phyloP scores from a whole-genome alignment of 2,888 invertebrate genomes.

The Coenonympha glycerion region DNA sequence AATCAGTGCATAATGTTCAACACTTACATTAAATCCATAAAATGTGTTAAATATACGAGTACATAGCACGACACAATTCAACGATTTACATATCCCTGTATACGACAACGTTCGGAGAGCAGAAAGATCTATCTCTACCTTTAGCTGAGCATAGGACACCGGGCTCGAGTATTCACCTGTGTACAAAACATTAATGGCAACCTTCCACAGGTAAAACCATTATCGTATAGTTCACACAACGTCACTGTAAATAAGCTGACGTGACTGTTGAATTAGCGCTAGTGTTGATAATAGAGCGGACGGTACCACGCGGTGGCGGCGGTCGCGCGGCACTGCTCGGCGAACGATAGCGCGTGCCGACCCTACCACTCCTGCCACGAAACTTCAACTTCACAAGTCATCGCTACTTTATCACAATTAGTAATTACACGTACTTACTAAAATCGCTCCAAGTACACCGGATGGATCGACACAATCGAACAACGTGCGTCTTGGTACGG shows the following conservation, averaged over 20 bases:
- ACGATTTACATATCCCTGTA: constrained; percentile 32
- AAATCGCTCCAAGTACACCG: constrained; percentile 7
- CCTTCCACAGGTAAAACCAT: constrained; percentile 47
- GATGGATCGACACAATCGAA: constrained; percentile 25
- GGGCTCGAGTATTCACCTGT: constrained; percentile 45
- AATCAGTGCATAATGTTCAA: background rate
- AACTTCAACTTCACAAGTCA: constrained; percentile 38
- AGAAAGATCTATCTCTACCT: constrained; percentile 33
- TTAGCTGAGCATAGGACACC: constrained; percentile 17
- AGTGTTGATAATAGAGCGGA: constrained; percentile 41
- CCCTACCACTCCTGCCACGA: constrained; percentile 63
- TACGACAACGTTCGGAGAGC: constrained; percentile 39
- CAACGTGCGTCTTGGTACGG: constrained; percentile 41
- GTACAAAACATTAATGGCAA: constrained; percentile 43
- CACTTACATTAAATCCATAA: constrained; percentile 25
- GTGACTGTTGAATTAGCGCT: constrained; percentile 51
- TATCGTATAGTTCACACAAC: constrained; percentile 55
- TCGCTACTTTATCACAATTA: constrained; percentile 37
- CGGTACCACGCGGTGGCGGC: constrained; percentile 59
- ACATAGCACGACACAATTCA: constrained; percentile 29
- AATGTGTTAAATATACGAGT: constrained; percentile 26
- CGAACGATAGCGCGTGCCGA: constrained; percentile 71
- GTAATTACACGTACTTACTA: no score
- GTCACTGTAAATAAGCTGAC: constrained; percentile 61
- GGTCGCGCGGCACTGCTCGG: constrained; percentile 68